These are phyloP conservation scores for Pseudanteris insignis DNA, from an alignment of 2,888 invertebrate genomes.

Conservation along the genomic window DNA sequence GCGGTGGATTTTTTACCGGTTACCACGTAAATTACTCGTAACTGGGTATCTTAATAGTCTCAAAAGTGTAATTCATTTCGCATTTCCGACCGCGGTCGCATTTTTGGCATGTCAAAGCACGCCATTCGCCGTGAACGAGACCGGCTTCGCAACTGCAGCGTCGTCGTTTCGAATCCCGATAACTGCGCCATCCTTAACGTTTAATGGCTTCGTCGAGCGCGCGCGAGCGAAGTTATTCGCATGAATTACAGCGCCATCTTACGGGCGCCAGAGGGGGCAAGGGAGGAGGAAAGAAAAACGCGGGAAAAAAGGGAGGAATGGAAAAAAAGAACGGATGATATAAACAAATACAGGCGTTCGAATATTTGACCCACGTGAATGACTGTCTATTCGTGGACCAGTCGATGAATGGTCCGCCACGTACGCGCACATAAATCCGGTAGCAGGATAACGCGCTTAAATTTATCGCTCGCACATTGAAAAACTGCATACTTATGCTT, in stretches of 20 bases:
- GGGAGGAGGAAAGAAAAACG: too few relatives aligned
- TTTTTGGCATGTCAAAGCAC: background rate
- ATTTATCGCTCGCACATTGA: slow-evolving; percentile 26
- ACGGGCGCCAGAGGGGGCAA: slow-evolving; percentile 1
- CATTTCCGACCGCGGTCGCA: background rate
- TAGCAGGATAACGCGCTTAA: slow-evolving; percentile 20
- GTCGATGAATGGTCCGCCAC: slow-evolving; percentile 22
- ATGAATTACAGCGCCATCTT: slow-evolving; percentile 12
- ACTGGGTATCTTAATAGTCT: too few relatives aligned
- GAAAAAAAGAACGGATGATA: background rate
- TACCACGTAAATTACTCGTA: background rate
- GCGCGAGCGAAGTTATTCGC: background rate
- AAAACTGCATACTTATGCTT: slow-evolving; percentile 18
- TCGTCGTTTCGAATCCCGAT: background rate
- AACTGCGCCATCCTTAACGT: slow-evolving; percentile 9
- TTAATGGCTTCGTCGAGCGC: slow-evolving; percentile 5
- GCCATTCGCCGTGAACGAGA: background rate
- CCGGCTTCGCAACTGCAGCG: background rate
- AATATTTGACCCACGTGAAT: slow-evolving; percentile 22
- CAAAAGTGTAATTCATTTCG: too few relatives aligned
- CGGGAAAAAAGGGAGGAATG: too few relatives aligned
- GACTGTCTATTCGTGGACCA: slow-evolving; percentile 13
- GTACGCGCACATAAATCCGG: slow-evolving; percentile 25
- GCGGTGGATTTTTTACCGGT: background rate
- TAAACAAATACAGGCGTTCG: slow-evolving; percentile 5